Evolutionary conservation across 2,888 invertebrate genomes (phyloP), one percentile per base, ranked within the genome.

Genomic region (Plebejus melissa): DNA sequence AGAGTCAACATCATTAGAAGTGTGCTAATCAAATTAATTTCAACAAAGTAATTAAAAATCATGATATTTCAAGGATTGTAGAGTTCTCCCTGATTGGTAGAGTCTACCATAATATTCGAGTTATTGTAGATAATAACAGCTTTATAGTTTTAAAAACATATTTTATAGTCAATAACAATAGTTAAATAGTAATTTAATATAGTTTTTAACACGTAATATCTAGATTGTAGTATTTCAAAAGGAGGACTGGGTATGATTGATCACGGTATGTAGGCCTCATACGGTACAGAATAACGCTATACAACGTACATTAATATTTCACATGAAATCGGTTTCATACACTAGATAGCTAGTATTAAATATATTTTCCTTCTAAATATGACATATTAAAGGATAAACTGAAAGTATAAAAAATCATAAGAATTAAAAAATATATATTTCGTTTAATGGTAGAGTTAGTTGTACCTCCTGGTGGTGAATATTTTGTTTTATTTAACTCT

Each of bases 221-320:
- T 65, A 65, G 65, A 65, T 32, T 13, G 4, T 13, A 50, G 50
- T 28, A 5, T 16, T 70, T 70, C 41, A 41, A 38, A 70, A n/a
- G 60, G 77, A 78, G 76, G 78, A 77, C 77, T 77, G 77, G 77
- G 16, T 54, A 76, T 77, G 78, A 79, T 79, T 78, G 80, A 79
- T 79, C 77, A 76, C 76, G 78, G 78, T 77, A 78, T 79, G 79
- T 80, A 79, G 79, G 78, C 78, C 77, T 78, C 74, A 76, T 76
- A 76, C 77, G 77, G 78, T 77, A 77, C 78, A 70, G 74, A 69
- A 72, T 72, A 32, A 50, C 50, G 54, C 50, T 50, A 22, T 22
- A 72, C 54, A 65, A 32, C 13, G 13, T 65, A 32, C 65, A 16
- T 65, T 65, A 65, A 65, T 65, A 65, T 65, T 65, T 65, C 32